phyloP scores from a whole-genome alignment of 1,140 invertebrate genomes.

The Drosophila sp. region DNA sequence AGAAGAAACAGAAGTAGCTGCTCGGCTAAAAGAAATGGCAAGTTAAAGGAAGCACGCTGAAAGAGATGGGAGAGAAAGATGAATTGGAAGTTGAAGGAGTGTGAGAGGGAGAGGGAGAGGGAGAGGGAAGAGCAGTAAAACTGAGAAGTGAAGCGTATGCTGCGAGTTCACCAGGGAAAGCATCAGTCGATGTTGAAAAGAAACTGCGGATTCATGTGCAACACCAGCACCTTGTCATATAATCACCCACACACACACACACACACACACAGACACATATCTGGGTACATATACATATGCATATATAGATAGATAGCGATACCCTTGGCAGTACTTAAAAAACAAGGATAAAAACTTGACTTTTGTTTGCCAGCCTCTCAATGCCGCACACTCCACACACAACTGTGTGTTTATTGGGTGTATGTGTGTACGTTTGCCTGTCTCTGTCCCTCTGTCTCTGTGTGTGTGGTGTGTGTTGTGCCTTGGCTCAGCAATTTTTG shows the following conservation, averaged over 20 bases:
- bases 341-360: slow-evolving; percentile 65
- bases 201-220: slow-evolving; percentile 41
- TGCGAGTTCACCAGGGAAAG: slow-evolving; percentile 42
- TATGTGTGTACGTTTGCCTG: background rate
- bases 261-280: slow-evolving; percentile 8
- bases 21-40: slow-evolving; percentile 24
- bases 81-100: background rate
- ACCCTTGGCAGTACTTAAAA: slow-evolving; percentile 82
- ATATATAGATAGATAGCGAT: slow-evolving; percentile 74
- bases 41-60: background rate
- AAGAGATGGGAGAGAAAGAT: background rate
- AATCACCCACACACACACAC: slow-evolving; percentile 53
- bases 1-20: background rate
- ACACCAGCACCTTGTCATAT: slow-evolving; percentile 66
- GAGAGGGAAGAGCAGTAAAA: background rate
- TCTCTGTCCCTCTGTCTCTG: no score
- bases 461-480: slow-evolving; percentile 22
- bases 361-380: slow-evolving; percentile 66
- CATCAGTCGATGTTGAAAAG: slow-evolving; percentile 29
- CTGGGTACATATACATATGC: slow-evolving; percentile 10
- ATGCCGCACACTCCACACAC: background rate
- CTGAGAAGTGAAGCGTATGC: slow-evolving; percentile 44
- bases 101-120: background rate
- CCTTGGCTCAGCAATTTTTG: slow-evolving; percentile 40
- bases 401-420: background rate